Percentiles rank a stretch among this genome's conserved stretches.
These are phyloP conservation scores for Umimayanthus chanpuru DNA, from an alignment of 92 coral and sea anemone species.

Conservation along the genomic window DNA sequence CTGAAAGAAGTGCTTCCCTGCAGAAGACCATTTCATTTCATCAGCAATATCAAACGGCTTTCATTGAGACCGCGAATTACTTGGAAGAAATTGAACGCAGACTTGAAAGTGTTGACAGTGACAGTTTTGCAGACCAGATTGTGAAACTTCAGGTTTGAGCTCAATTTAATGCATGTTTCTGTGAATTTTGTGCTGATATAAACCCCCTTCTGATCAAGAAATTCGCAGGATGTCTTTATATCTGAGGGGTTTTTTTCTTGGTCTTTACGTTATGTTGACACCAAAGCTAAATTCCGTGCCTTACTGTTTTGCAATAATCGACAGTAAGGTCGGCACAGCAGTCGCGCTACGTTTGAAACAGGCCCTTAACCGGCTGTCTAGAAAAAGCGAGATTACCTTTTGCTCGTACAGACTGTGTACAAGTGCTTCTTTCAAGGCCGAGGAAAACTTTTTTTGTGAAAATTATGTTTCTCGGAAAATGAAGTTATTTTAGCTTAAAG, in stretches of 20 bases:
- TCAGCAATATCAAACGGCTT: slow-evolving; percentile 63
- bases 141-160: slow-evolving; percentile 20
- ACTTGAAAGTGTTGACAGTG: slow-evolving; percentile 1
- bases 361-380: too few relatives aligned
- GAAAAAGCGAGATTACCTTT: too few relatives aligned
- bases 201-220: neutral
- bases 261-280: neutral
- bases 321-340: too few relatives aligned
- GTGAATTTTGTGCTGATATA: neutral
- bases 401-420: neutral
- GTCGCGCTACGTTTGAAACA: too few relatives aligned
- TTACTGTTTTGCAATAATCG: too few relatives aligned
- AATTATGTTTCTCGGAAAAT: too few relatives aligned
- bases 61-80: slow-evolving; percentile 45
- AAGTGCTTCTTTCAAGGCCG: neutral
- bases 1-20: slow-evolving; percentile 45
- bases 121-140: neutral
- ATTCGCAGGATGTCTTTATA: neutral
- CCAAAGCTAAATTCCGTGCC: neutral
- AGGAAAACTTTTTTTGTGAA: neutral
- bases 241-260: neutral
- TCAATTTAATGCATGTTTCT: neutral
- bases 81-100: slow-evolving; percentile 37
- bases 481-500: too few relatives aligned
- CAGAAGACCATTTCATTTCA: slow-evolving; percentile 71